Percentiles rank a stretch among this genome's conserved stretches.
Evolutionary conservation across 2,888 invertebrate species (phyloP).

Genomic region (Branchellion lobata): DNA sequence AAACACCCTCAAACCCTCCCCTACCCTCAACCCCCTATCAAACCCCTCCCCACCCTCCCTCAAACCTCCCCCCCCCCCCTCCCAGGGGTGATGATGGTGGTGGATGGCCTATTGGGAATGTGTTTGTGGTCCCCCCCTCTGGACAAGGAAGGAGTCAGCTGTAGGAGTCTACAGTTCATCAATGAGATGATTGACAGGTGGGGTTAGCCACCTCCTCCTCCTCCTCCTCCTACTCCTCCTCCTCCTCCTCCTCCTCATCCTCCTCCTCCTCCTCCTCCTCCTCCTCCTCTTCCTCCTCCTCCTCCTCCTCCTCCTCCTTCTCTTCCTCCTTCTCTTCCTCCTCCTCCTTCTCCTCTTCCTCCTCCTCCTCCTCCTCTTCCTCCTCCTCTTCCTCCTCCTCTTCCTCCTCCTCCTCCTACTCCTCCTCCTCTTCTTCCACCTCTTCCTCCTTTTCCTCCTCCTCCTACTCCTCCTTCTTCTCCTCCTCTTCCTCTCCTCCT

Average conservation of each 20-base stretch:
- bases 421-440: not conserved
- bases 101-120: conserved; percentile 94
- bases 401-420: not conserved
- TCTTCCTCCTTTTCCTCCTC: not conserved
- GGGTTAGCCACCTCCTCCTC: no score
- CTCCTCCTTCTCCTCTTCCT: not conserved
- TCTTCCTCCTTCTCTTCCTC: not conserved
- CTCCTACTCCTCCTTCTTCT: no score
- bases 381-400: not conserved
- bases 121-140: conserved; percentile 90
- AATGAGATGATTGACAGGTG: conserved; percentile 82
- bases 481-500: no score
- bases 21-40: no score
- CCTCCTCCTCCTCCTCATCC: not conserved
- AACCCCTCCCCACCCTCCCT: no score
- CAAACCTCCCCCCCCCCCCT: not conserved
- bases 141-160: conserved; percentile 84
- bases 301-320: not conserved
- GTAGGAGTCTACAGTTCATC: conserved; percentile 87
- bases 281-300: not conserved
- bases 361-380: not conserved
- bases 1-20: no score
- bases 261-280: not conserved
- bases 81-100: conserved; percentile 79
- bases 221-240: no score